phyloP scores from a whole-genome alignment of 2,113 vertebrate species.

The Crotalus viridis region DNA sequence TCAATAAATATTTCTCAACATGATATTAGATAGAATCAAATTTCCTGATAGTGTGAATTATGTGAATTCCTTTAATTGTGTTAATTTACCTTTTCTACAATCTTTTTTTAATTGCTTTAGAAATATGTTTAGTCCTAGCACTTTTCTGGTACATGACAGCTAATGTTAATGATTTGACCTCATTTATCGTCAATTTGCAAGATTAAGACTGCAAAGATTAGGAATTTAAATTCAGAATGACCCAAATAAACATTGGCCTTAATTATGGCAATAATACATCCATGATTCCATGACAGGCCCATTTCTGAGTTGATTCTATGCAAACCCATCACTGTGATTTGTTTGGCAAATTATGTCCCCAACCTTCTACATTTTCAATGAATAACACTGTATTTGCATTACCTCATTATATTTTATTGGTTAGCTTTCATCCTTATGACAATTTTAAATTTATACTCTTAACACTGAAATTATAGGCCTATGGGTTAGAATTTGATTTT shows the following conservation, averaged over 20 bases:
- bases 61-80: not conserved
- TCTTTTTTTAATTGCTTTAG: not conserved
- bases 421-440: constrained; percentile 33
- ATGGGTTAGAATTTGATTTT: not conserved
- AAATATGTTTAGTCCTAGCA: not conserved
- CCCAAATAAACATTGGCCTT: not conserved
- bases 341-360: not conserved
- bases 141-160: not conserved
- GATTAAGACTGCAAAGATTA: not conserved
- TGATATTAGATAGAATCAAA: not conserved
- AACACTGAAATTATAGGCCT: not conserved
- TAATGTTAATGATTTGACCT: not conserved
- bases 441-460: not conserved
- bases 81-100: not conserved
- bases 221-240: not conserved
- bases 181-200: not conserved
- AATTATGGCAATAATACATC: not conserved
- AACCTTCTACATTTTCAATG: constrained; percentile 33
- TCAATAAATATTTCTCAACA: not conserved
- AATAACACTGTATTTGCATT: constrained; percentile 10
- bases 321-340: constrained; percentile 2
- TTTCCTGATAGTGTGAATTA: not conserved
- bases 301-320: constrained; percentile 31
- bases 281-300: not conserved
- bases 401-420: constrained; percentile 46